Base-by-base conservation (phyloP, 2,888 invertebrate genomes). In the Gymnocheta viridis region DNA sequence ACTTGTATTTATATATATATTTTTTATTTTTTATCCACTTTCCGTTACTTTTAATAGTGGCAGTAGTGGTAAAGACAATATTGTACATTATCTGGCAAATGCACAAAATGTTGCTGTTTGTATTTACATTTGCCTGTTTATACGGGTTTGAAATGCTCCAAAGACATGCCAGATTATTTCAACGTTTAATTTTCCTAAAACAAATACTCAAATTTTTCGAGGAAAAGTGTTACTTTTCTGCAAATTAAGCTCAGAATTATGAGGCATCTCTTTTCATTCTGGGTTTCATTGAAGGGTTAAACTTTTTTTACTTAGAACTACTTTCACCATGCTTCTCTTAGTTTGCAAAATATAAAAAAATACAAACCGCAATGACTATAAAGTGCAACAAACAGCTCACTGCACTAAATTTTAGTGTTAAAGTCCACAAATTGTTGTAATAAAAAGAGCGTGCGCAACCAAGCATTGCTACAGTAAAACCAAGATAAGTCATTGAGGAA, bases 1-100 rank as follows among this genome's bases (percentile, higher is more conserved):
- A 14, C 56, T 19, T 72, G 14, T 64, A 7, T 19, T 3, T 47
- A 19, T n/a, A 12, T 38, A 38, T 38, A 38, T 38, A 12, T 51
- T 54, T 41, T 29, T 49, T 51, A 24, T n/a, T 27, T 35, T 62
- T 49, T 51, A 17, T 14, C 17, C 47, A 27, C n/a, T 49, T 38
- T 73, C 41, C 41, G 19, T 19, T 74, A 27, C 17, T 49, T 35
- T 35, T 67, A 27, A 49, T 35, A 14, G 58, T 51, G 38, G 73
- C 67, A 32, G 69, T 27, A 58, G 72, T 58, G 80, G 70, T 78
- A 44, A 76, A 66, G 79, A 27, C 67, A 58, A 76, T 70, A 51
- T 73, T 80, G 79, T 80, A 54, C 81, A 81, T 62, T 84, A 78
- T 67, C 62, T 84, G 73, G 67, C 77, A 84, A 73, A 79, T 62